Conservation (phyloP, 2,888 invertebrate species). For the Torymus auratus region DNA sequence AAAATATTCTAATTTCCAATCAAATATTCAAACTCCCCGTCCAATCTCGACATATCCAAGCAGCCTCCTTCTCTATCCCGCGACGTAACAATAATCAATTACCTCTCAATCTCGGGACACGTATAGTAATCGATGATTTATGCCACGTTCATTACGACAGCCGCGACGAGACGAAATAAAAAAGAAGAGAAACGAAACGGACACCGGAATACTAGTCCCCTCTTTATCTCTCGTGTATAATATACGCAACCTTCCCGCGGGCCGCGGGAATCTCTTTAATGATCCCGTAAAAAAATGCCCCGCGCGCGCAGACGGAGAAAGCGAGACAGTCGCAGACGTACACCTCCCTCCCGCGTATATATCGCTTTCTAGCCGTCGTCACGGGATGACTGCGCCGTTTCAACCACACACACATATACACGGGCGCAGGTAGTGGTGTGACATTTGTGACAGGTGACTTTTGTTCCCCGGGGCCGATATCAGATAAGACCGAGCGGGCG, state of each 20-base stretch:
- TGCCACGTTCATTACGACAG: constrained; percentile 44
- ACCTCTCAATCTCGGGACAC: constrained; percentile 45
- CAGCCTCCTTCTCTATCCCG: not conserved
- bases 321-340: constrained; percentile 28
- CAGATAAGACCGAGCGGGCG: constrained; percentile 37
- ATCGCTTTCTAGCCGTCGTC: constrained; percentile 51
- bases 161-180: not conserved
- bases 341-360: not conserved
- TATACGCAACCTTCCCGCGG: not conserved
- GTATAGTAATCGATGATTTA: constrained; percentile 49
- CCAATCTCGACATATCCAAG: not conserved
- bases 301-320: constrained; percentile 9
- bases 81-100: constrained; percentile 36
- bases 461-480: constrained; percentile 49
- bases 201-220: not conserved
- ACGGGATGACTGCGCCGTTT: constrained; percentile 47
- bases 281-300: constrained; percentile 52
- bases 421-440: constrained; percentile 36
- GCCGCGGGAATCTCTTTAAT: constrained; percentile 56
- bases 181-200: constrained; percentile 16
- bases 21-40: not conserved
- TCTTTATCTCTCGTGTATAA: not conserved
- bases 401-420: not conserved
- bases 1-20: too few relatives aligned
- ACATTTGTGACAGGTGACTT: constrained; percentile 59